These are phyloP conservation scores for Tipula helvola DNA, from an alignment of 2,888 invertebrate genomes.

Conservation along the genomic window DNA sequence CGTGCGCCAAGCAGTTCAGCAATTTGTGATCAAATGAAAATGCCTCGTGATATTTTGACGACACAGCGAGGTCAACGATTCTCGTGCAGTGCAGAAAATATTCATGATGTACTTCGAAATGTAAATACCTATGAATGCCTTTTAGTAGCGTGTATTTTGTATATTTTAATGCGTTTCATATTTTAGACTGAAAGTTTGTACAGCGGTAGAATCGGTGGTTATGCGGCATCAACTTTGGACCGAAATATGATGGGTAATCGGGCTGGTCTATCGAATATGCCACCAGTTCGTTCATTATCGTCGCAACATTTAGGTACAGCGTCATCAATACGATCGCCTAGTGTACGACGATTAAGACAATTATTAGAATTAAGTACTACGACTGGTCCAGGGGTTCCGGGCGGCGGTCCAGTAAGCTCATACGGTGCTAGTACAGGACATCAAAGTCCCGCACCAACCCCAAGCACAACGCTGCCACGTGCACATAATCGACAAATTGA, in stretches of 20 bases:
- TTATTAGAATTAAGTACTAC: constrained; percentile 55
- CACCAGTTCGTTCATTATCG: constrained; percentile 59
- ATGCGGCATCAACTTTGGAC: constrained; percentile 52
- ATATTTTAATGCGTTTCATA: neutral
- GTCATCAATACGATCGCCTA: constrained; percentile 48
- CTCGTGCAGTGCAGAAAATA: constrained; percentile 85
- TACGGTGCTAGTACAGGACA: constrained; percentile 41
- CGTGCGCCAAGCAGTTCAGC: constrained; percentile 84
- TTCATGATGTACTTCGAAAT: constrained; percentile 72
- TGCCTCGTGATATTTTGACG: constrained; percentile 57
- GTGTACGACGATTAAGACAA: constrained; percentile 69
- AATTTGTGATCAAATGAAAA: constrained; percentile 80
- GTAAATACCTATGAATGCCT: constrained; percentile 36
- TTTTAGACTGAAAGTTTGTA: constrained; percentile 38
- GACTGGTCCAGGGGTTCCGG: constrained; percentile 25
- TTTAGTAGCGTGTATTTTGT: neutral
- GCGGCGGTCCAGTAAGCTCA: constrained; percentile 40
- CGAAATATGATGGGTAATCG: constrained; percentile 45
- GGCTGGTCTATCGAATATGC: constrained; percentile 40
- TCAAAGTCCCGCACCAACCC: constrained; percentile 62
- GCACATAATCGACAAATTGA: constrained; percentile 58
- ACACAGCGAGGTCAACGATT: constrained; percentile 61
- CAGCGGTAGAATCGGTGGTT: constrained; percentile 52
- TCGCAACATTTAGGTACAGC: constrained; percentile 55
- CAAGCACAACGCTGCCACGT: constrained; percentile 63